A percentile compares a stretch with the other conserved stretches of the same genome.
Evolutionary conservation across 2,113 vertebrate species (phyloP).

Genomic region (Nansenia antarctica): DNA sequence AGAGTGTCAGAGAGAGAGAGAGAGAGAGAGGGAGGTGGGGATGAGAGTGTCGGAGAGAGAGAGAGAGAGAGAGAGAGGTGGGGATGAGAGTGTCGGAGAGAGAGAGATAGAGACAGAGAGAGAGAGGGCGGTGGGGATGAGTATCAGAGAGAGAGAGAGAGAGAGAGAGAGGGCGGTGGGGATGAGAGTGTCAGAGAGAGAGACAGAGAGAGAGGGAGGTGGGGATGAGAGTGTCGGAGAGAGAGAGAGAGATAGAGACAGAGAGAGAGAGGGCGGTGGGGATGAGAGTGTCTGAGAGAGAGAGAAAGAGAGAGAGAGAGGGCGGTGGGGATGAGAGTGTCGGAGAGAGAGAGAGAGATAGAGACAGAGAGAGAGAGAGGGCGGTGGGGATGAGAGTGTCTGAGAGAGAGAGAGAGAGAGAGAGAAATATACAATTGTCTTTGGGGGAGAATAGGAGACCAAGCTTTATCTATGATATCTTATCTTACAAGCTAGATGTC

Average conservation of each 20-base stretch:
- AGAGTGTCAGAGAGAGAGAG: constrained; percentile 41
- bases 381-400: constrained; percentile 20
- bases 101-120: neutral
- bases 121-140: no score
- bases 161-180: no score
- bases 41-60: neutral
- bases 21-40: constrained; percentile 30
- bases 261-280: constrained; percentile 23
- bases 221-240: constrained; percentile 57
- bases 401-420: neutral
- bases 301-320: constrained; percentile 33
- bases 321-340: no score
- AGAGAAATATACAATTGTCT: constrained; percentile 33
- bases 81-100: no score
- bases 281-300: constrained; percentile 34
- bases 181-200: no score
- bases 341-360: constrained; percentile 13
- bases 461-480: constrained; percentile 45
- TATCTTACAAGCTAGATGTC: constrained; percentile 36
- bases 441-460: constrained; percentile 27
- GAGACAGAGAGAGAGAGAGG: constrained; percentile 22
- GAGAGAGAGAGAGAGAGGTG: neutral
- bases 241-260: constrained; percentile 36
- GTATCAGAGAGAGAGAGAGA: constrained; percentile 29
- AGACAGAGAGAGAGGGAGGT: constrained; percentile 60